Evolutionary conservation across 2,797 vertebrate genomes (phyloP).

Genomic region (Poecilia wingei): DNA sequence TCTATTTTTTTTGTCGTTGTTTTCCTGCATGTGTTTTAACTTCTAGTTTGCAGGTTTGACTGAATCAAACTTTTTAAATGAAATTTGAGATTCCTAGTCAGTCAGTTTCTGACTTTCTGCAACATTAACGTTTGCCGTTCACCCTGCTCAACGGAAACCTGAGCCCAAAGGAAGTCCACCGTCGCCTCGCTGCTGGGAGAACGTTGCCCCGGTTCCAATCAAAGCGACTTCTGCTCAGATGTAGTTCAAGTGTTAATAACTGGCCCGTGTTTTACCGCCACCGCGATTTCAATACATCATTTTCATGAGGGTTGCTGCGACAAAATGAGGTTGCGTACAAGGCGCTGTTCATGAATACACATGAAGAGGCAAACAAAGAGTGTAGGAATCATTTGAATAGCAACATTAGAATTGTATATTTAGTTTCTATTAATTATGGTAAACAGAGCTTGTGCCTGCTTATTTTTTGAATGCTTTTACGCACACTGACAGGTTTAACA

Average conservation of each 20-base stretch:
- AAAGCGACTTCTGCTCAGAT: slow-evolving; percentile 34
- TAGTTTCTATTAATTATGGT: slow-evolving; percentile 92
- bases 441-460: slow-evolving; percentile 85
- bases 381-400: slow-evolving; percentile 88
- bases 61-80: background rate
- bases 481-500: slow-evolving; percentile 84
- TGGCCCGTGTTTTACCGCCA: slow-evolving; percentile 87
- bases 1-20: background rate
- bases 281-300: slow-evolving; percentile 80
- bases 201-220: slow-evolving; percentile 28
- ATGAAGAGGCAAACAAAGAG: slow-evolving; percentile 83
- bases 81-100: background rate
- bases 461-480: slow-evolving; percentile 85
- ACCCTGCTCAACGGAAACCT: slow-evolving; percentile 5
- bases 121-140: background rate
- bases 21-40: background rate
- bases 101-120: background rate
- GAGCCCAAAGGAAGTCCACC: slow-evolving; percentile 1
- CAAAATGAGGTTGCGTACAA: slow-evolving; percentile 87
- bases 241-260: slow-evolving; percentile 85
- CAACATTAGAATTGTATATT: slow-evolving; percentile 88
- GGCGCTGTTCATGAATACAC: slow-evolving; percentile 89
- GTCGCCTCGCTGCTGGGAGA: slow-evolving; percentile 3
- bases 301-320: slow-evolving; percentile 94
- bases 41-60: background rate